Base-by-base conservation (phyloP, 1,140 invertebrate species). In the Schlechtendalia chinensis region DNA sequence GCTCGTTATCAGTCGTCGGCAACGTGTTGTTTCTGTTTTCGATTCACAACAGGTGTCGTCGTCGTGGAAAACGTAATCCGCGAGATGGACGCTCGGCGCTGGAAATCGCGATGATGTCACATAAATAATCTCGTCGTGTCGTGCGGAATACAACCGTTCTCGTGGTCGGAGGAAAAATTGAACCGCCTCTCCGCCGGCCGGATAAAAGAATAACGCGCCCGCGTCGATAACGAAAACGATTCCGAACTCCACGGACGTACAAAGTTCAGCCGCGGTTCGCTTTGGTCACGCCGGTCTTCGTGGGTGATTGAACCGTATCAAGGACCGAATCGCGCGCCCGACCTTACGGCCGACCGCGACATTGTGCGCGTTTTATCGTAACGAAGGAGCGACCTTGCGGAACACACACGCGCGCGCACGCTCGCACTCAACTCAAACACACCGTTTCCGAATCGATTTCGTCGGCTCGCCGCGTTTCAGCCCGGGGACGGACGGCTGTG, bases 311-410 rank as follows among this genome's bases (percentile, higher is more conserved):
- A 17, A 45, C 5, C 11, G 47, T 50, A 12, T 50, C 1, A 12
- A 50, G 5, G 14, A n/a, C 47, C 8, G 8, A 10, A 5, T 45
- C 14, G 4, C 45, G 19, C 5, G 45, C 27, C n/a, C 10, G 75
- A n/a, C n/a, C n/a, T n/a, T n/a, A n/a, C n/a, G n/a, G n/a, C n/a
- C n/a, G n/a, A n/a, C n/a, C n/a, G n/a, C n/a, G n/a, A n/a, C n/a
- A n/a, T n/a, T 61, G 24, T 47, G 39, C 61, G 6, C 19, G 22
- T 39, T 17, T 47, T 79, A 47, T 63, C 50, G 19, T 79, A 79
- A 79, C 29, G 75, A 79, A 79, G 75, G 50, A 61, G 39, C 75
- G 75, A 79, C 75, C 75, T 79, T 79, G 75, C 75, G 45, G 27
- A 53, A 58, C 5, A 50, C 45, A 69, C 45, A 69, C 24, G 11